Evolutionary conservation across 64 coral and sea anemone species (phyloP).

Genomic region (Actinia tenebrosa): DNA sequence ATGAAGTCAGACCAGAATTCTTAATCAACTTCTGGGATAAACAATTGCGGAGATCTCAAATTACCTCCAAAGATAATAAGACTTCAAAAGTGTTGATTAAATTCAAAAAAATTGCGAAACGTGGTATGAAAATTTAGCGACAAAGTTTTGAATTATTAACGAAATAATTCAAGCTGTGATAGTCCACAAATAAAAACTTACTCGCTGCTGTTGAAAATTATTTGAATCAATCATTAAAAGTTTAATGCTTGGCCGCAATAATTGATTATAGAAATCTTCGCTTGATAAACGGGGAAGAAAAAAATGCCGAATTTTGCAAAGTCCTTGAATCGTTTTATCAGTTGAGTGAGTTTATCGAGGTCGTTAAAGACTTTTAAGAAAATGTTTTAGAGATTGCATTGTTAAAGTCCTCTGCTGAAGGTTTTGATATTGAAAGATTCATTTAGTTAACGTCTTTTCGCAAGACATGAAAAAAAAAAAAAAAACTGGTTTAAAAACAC

Average conservation of each 20-base stretch:
- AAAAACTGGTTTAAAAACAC: background rate
- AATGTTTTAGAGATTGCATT: background rate
- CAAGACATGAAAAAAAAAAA: background rate
- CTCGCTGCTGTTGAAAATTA: background rate
- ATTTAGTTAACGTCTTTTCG: too few species aligned
- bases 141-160: background rate
- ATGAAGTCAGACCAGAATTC: background rate
- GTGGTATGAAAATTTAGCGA: background rate
- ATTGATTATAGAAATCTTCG: background rate
- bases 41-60: background rate
- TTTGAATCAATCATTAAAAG: background rate
- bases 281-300: background rate
- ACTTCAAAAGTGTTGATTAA: slow-evolving; percentile 1
- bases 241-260: background rate
- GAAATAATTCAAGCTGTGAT: background rate
- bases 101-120: background rate
- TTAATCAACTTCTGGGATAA: background rate
- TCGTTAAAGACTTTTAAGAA: background rate
- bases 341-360: background rate
- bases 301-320: background rate
- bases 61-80: background rate
- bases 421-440: background rate
- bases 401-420: background rate
- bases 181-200: background rate
- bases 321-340: background rate